Evolutionary conservation across 2,113 vertebrate genomes (phyloP), one percentile per base, ranked within the genome.

Genomic region (Athene cunicularia): DNA sequence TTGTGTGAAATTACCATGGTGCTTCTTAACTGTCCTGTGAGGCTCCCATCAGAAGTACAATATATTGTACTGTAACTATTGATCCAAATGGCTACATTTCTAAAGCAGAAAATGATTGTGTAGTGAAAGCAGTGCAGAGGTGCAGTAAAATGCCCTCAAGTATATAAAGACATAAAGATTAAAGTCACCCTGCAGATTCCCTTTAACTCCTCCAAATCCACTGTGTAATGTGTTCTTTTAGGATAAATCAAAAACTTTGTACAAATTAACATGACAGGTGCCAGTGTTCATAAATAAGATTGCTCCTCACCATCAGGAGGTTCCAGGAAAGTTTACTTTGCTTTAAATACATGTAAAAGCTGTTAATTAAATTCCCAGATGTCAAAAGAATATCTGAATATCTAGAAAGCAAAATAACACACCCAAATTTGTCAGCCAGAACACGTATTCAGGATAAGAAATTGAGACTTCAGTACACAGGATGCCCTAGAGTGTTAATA

Each of bases 41-140:
- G 98, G 96, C 93, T 95, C 96, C 96, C 96, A 97, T 98, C 98
- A 98, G 94, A 98, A 98, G 97, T 93, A 97, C 95, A 96, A 98
- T 98, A 98, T 98, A 98, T 98, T 97, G 98, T 96, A 93, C 95
- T 96, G 95, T 97, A 98, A 88, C 96, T 99, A 99, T 99, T 98
- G 99, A 99, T 99, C 98, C 98, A 98, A 97, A 98, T 97, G 98
- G 98, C 98, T 98, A 98, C 98, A 96, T 98, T 98, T 98, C 98
- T 98, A 98, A 98, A 98, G 98, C 98, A 99, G 98, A 99, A 99
- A 99, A 99, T 98, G 98, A 98, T 98, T 97, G 98, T 97, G 96
- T 97, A 97, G 97, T 96, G 97, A 98, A 98, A 98, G 98, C 97
- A 97, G 98, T 96, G 95, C 97, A 98, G 97, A 98, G 97, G 98